phyloP scores from a whole-genome alignment of 2,888 invertebrate species.

The Octonoba sinensis region DNA sequence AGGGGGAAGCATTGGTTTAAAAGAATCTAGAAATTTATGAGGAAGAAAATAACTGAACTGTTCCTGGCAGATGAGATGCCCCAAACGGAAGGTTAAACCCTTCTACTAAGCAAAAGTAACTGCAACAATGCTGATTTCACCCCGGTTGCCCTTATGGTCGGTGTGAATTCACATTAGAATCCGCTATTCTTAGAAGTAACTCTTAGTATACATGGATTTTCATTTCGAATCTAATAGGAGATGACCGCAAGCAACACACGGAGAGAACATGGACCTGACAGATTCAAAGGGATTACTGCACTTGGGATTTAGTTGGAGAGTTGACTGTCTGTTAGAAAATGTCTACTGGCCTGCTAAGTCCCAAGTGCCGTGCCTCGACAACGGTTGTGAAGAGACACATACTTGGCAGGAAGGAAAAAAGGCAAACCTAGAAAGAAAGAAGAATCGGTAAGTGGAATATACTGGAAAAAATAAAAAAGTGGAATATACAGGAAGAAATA shows the following conservation, averaged over 20 bases:
- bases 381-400: background rate
- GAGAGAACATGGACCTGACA: background rate
- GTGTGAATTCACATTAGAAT: too few relatives aligned
- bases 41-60: too few relatives aligned
- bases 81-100: too few relatives aligned
- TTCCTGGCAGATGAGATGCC: too few relatives aligned
- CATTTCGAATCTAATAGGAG: background rate
- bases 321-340: slow-evolving; percentile 49
- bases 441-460: background rate
- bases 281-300: slow-evolving; percentile 43
- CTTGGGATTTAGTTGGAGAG: slow-evolving; percentile 64
- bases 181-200: too few relatives aligned
- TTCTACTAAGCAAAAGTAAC: too few relatives aligned
- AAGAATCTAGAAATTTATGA: too few relatives aligned
- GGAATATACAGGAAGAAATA: background rate
- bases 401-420: background rate
- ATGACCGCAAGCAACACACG: background rate
- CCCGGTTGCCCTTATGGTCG: too few relatives aligned
- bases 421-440: background rate
- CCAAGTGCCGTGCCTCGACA: slow-evolving; percentile 60
- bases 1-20: too few relatives aligned
- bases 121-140: too few relatives aligned
- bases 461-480: background rate
- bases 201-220: too few relatives aligned
- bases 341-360: slow-evolving; percentile 65